Evolutionary conservation across 2,888 invertebrate genomes (phyloP), one percentile per base, ranked within the genome.

Genomic region (Ormyrus thymus): DNA sequence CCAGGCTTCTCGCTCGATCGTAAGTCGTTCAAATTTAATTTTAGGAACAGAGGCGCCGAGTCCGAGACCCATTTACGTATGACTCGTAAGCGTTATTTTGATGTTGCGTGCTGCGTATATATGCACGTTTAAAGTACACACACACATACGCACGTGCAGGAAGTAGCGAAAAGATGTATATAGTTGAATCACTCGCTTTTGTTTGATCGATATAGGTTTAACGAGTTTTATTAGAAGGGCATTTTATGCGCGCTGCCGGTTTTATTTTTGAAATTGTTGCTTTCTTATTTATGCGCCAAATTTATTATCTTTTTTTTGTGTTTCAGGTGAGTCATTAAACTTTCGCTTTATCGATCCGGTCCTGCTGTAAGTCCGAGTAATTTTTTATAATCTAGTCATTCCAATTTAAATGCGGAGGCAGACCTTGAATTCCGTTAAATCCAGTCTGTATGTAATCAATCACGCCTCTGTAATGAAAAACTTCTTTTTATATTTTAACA

Each of bases 191-290:
- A 43, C 15, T 46, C 9, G 43, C 10, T 13, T 45, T 15, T 69
- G 73, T 78, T 78, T 78, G 69, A 73, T 78, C 78, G 68, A 78
- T 29, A 4, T 78, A 78, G 29, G 13, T n/a, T 65, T 53, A 46
- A 53, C 15, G 29, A 58, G 62, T 78, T 72, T 62, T 69, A 73
- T 73, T 9, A 45, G 45, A 13, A 55, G 13, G 7, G 2, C 51
- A 56, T 62, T 29, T 29, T 29, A 29, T 29, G 29, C 29, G 29
- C 29, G 29, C 29, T 29, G 29, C 29, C 29, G 29, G 7, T 7
- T 15, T 15, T 13, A 50, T 50, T 50, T 7, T 68, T 55, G 43
- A 7, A 53, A 13, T 65, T 48, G 6, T 56, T 56, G 15, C n/a
- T 55, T 45, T 66, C 51, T 55, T 29, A 29, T 29, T 29, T 29